Evolutionary conservation across 2,113 vertebrate genomes (phyloP), one percentile per base, ranked within the genome.

Genomic region (Etia nguti): DNA sequence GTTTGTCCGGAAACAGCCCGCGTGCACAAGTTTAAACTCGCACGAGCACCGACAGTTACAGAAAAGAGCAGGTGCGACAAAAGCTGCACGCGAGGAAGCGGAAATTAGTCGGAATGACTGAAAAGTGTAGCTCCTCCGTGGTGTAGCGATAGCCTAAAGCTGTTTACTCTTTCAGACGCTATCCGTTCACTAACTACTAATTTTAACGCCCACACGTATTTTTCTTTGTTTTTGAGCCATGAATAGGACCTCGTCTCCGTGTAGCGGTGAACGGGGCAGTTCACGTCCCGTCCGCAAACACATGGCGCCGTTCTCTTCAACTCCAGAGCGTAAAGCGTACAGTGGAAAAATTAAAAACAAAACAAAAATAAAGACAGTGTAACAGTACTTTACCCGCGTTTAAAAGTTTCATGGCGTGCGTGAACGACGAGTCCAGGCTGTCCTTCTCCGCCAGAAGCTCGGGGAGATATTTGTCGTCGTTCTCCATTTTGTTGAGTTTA

Each of bases 391-490:
- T 75, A 75, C 70, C 70, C 24, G 70, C 97, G 16, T 97, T 97
- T 93, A 99, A 95, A 94, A 96, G 97, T 86, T 98, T 98, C 97
- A 98, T 98, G 46, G 98, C 98, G 88, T 99, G 98, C 2, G 98
- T 99, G 94, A 99, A 99, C 12, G 98, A 99, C 11, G 98, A 97
- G 92, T 99, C 98, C 88, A 99, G 94, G 48, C 98, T 99, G 95
- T 99, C 98, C 92, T 98, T 99, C 84, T 99, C 98, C 0, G 98
- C 98, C 96, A 98, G 97, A 56, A 99, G 97, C 95, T 99, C 98
- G 4, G 98, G 98, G 56, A 99, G 95, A 62, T 99, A 99, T 80
- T 99, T 99, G 29, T 97, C 97, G 93, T 99, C 98, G 68, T 92
- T 96, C 96, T 98, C 98, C 97, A 98, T 97, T 94, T 97, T 95